Evolutionary conservation across 2,888 invertebrate genomes (phyloP).

Genomic region (Holacanthella duospinosa): DNA sequence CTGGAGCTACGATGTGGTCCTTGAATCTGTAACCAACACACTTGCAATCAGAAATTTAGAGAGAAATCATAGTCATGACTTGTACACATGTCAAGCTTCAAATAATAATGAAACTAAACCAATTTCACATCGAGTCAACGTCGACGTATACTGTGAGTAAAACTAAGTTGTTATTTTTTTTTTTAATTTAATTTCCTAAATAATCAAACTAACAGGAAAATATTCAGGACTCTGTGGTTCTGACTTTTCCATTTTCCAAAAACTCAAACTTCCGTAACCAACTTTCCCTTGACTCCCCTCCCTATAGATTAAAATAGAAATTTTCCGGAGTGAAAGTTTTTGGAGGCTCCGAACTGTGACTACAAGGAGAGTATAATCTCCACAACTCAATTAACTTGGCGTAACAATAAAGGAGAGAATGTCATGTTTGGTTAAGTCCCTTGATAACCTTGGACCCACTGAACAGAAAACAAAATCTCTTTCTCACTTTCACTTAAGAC

Average conservation of each 20-base stretch:
- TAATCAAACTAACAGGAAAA: background rate
- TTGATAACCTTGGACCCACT: background rate
- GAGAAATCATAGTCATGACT: constrained; percentile 59
- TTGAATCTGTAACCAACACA: constrained; percentile 57
- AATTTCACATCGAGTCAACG: constrained; percentile 58
- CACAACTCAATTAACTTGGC: constrained; percentile 8
- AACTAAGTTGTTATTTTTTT: too few relatives aligned
- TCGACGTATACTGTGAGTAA: constrained; percentile 57
- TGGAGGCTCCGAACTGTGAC: background rate
- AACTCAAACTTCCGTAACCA: background rate
- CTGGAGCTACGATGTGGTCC: constrained; percentile 53
- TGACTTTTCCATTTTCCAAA: background rate
- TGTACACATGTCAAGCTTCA: constrained; percentile 66
- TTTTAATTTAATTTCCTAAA: background rate
- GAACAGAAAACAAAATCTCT: background rate
- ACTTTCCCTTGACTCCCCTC: background rate
- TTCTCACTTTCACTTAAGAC: background rate
- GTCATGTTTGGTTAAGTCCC: background rate
- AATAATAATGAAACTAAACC: constrained; percentile 60
- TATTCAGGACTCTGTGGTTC: background rate
- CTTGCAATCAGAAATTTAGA: constrained; percentile 61
- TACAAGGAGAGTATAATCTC: background rate
- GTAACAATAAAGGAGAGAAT: background rate
- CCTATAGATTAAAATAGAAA: background rate
- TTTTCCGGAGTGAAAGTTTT: background rate